Evolutionary conservation across 92 coral and sea anemone species (phyloP), one percentile per base, ranked within the genome.

Genomic region (Paragorgia papillata): DNA sequence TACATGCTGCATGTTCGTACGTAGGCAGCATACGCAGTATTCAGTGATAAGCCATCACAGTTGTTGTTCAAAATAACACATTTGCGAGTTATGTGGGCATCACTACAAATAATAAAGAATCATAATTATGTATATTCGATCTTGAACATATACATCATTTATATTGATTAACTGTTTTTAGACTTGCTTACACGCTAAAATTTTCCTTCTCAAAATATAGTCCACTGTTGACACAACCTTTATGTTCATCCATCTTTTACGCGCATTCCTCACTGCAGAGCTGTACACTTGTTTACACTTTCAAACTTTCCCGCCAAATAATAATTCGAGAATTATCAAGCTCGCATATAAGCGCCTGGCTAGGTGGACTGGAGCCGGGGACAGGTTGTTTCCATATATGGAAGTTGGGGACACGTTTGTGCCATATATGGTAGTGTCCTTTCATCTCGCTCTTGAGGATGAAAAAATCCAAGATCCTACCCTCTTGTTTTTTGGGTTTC

Each of bases 71-170:
- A 63, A 33, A 3, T 33, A 2, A 63, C 17, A 14, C 70, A 63
- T 63, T 63, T 63, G 34, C 51, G 49, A 37, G 70, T 63, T 63
- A 63, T 63, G 1, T 33, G 46, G 34, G 50, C 51, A 37, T 63
- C 70, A 21, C 70, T 63, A 21, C 29, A 63, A 63, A 63, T 63
- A 63, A 32, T 7, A n/a, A n/a, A n/a, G n/a, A n/a, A n/a, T n/a
- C n/a, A n/a, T n/a, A 63, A 13, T 17, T 31, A 63, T 7, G 20
- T 12, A 63, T 15, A 12, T 33, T 63, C 24, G 9, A 63, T 33
- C n/a, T n/a, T n/a, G 10, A 33, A 63, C 20, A 9, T n/a, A 30
- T 0, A 63, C 33, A 22, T 59, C 6, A 31, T 63, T 8, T 15
- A 13, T 33, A 0, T 13, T 17, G 10, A 51, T 17, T 33, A 4